These are phyloP conservation scores for Sabatieria punctata DNA, from an alignment of 2,888 invertebrate genomes.

Conservation along the genomic window DNA sequence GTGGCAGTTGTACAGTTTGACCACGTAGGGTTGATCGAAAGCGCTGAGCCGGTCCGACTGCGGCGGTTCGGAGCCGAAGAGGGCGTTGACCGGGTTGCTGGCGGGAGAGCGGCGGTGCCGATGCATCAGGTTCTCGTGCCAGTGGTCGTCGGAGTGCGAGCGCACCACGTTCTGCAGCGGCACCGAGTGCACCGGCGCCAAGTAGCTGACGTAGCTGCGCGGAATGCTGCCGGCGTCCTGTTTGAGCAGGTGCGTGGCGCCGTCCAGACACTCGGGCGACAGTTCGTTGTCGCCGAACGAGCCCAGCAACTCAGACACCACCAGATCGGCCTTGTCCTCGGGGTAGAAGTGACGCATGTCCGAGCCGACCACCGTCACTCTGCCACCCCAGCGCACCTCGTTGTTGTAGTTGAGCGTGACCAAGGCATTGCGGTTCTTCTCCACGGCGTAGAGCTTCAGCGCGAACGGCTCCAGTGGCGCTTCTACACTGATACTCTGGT, in stretches of 20 bases:
- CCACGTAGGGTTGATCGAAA: constrained; percentile 75
- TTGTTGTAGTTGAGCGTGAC: constrained; percentile 26
- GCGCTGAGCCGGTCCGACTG: constrained; percentile 33
- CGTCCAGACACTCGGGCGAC: constrained; percentile 59
- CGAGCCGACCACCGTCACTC: constrained; percentile 34
- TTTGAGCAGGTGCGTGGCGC: constrained; percentile 36
- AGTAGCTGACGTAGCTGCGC: constrained; percentile 64
- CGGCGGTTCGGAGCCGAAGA: neutral
- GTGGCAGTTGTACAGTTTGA: constrained; percentile 67
- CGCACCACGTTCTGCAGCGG: constrained; percentile 61
- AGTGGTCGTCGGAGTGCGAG: neutral
- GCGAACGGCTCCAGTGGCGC: constrained; percentile 12
- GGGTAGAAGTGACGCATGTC: too few relatives aligned
- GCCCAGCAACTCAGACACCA: constrained; percentile 84
- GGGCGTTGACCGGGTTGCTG: constrained; percentile 4
- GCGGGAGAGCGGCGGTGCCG: too few relatives aligned
- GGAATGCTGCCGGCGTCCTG: constrained; percentile 47
- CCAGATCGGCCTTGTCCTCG: constrained; percentile 40
- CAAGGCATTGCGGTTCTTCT: constrained; percentile 93
- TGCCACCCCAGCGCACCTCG: constrained; percentile 10
- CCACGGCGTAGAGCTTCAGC: constrained; percentile 81
- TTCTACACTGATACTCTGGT: constrained; percentile 11
- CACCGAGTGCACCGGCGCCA: constrained; percentile 78
- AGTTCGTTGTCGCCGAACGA: constrained; percentile 98
- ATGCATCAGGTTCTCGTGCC: too few relatives aligned